These are phyloP conservation scores for Microctenopoma stevenorrisi DNA, from an alignment of 2,797 vertebrate genomes.

Conservation along the genomic window DNA sequence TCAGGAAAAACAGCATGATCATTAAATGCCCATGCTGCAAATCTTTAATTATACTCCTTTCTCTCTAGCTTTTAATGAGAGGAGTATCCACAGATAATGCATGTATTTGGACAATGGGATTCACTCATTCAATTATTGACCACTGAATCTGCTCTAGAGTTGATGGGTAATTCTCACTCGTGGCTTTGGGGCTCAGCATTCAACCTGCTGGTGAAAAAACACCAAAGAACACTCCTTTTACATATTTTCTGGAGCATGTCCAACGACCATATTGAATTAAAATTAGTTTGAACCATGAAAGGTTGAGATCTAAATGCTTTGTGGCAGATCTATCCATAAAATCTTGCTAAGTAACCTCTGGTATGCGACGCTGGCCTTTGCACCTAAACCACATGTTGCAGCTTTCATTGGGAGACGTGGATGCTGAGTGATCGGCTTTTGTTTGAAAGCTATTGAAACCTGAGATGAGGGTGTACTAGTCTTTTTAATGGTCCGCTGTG, in stretches of 20 bases:
- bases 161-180: slow-evolving; percentile 72
- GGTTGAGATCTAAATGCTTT: slow-evolving; percentile 56
- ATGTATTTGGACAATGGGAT: slow-evolving; percentile 84
- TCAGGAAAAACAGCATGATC: slow-evolving; percentile 78
- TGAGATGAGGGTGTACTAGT: slow-evolving; percentile 56
- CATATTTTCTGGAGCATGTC: slow-evolving; percentile 43
- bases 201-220: slow-evolving; percentile 32
- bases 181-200: slow-evolving; percentile 55
- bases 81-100: slow-evolving; percentile 82
- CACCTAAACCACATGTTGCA: slow-evolving; percentile 52
- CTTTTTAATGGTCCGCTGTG: slow-evolving; percentile 52
- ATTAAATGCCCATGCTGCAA: slow-evolving; percentile 81
- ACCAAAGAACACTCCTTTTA: slow-evolving; percentile 27
- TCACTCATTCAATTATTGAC: slow-evolving; percentile 85
- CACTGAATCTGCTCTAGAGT: slow-evolving; percentile 77
- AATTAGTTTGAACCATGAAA: slow-evolving; percentile 63
- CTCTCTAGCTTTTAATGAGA: slow-evolving; percentile 80
- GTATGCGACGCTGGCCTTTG: slow-evolving; percentile 51
- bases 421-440: slow-evolving; percentile 58
- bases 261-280: slow-evolving; percentile 54
- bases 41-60: slow-evolving; percentile 84
- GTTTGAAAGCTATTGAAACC: slow-evolving; percentile 68
- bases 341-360: slow-evolving; percentile 58
- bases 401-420: slow-evolving; percentile 44
- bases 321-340: slow-evolving; percentile 54